phyloP scores from a whole-genome alignment of 1,140 invertebrate genomes.

The Apis dorsata region DNA sequence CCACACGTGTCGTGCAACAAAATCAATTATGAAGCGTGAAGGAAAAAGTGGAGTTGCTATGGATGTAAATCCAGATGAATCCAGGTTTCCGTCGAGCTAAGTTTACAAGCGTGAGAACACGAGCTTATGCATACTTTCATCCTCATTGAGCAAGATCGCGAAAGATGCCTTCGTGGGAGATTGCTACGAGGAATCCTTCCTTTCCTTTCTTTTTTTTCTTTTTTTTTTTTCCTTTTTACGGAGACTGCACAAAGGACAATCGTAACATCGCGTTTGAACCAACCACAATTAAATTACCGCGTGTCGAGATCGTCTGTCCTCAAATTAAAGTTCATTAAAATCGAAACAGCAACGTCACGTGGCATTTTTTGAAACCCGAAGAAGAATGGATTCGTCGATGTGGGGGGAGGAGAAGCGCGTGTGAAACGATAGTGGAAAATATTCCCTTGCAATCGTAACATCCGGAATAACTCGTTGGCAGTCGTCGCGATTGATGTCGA shows the following conservation, averaged over 20 bases:
- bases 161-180: conserved; percentile 57
- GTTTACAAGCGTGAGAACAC: conserved; percentile 57
- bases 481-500: background rate
- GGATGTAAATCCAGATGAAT: background rate
- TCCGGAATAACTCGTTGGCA: background rate
- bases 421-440: background rate
- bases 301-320: background rate
- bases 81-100: conserved; percentile 6
- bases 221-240: conserved; percentile 22
- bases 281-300: too few species aligned
- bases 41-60: background rate
- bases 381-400: background rate
- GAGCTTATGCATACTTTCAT: conserved; percentile 19
- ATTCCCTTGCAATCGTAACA: background rate
- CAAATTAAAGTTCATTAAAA: too few species aligned
- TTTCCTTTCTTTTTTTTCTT: background rate
- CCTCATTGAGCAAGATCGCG: conserved; percentile 41
- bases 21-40: background rate
- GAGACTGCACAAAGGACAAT: conserved; percentile 30
- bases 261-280: conserved; percentile 25
- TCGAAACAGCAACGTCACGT: background rate
- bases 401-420: background rate
- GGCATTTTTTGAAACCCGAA: too few species aligned
- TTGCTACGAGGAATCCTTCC: conserved; percentile 44
- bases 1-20: too few species aligned